Conservation (phyloP, 1,140 invertebrate species). For the Aphelenchoides avenae region DNA sequence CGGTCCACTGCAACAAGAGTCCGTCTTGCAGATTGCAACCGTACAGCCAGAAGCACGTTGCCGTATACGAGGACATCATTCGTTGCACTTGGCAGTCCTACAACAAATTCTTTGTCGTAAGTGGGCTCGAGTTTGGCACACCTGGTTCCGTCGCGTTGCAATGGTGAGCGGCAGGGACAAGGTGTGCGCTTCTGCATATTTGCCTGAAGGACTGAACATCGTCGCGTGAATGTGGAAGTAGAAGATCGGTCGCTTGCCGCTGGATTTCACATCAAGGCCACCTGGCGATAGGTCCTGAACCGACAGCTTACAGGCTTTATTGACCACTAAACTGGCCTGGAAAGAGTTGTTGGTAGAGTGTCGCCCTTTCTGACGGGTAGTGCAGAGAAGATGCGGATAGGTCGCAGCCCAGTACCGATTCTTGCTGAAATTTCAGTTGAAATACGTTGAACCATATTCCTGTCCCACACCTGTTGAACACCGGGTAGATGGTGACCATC, state of each 20-base stretch:
- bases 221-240: slow-evolving; percentile 57
- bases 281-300: slow-evolving; percentile 53
- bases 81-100: slow-evolving; percentile 58
- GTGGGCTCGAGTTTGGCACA: too few relatives aligned
- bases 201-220: slow-evolving; percentile 57
- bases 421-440: slow-evolving; percentile 30
- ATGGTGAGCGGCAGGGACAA: slow-evolving; percentile 57
- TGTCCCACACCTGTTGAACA: slow-evolving; percentile 42
- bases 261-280: slow-evolving; percentile 47
- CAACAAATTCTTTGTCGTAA: too few relatives aligned
- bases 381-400: slow-evolving; percentile 57
- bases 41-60: slow-evolving; percentile 59
- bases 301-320: background rate
- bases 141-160: slow-evolving; percentile 53
- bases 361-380: slow-evolving; percentile 56
- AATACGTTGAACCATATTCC: too few relatives aligned
- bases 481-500: slow-evolving; percentile 55
- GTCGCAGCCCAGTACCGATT: slow-evolving; percentile 56
- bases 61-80: slow-evolving; percentile 58
- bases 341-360: slow-evolving; percentile 57
- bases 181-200: slow-evolving; percentile 57
- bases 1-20: slow-evolving; percentile 54
- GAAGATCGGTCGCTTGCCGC: slow-evolving; percentile 57
- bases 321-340: slow-evolving; percentile 38
- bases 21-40: slow-evolving; percentile 52